Evolutionary conservation across 2,113 vertebrate genomes (phyloP).

Genomic region (Myotis davidii): DNA sequence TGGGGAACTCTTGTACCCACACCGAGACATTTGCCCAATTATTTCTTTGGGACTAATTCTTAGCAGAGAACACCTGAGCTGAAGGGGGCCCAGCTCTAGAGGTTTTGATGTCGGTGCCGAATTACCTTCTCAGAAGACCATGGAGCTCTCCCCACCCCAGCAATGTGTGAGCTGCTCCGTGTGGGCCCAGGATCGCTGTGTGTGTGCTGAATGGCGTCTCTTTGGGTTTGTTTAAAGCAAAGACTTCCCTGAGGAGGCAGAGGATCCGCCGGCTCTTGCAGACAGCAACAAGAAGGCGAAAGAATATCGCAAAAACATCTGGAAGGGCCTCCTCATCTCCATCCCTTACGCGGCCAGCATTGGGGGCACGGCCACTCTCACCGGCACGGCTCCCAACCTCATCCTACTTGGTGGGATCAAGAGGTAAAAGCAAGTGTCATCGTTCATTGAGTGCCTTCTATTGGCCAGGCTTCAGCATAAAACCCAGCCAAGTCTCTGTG

Average conservation of each 20-base stretch:
- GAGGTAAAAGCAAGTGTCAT: conserved; percentile 83
- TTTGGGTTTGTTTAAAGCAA: conserved; percentile 84
- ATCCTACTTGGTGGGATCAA: conserved; percentile 97
- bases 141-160: accelerated
- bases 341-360: conserved; percentile 98
- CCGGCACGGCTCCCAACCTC: conserved; percentile 96
- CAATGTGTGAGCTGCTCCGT: neutral
- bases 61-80: neutral
- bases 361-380: conserved; percentile 95
- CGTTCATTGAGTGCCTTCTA: accelerated
- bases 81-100: neutral
- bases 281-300: conserved; percentile 88
- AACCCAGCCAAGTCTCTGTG: neutral
- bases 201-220: conserved; percentile 66
- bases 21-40: accelerated
- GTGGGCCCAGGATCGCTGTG: neutral
- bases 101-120: neutral
- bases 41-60: neutral
- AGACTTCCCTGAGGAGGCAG: conserved; percentile 84
- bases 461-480: neutral
- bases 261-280: conserved; percentile 76
- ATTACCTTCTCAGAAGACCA: neutral
- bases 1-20: neutral
- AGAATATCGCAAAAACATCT: conserved; percentile 91
- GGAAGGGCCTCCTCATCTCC: conserved; percentile 98